phyloP scores from a whole-genome alignment of 2,113 vertebrate genomes.

The Cinclus cinclus region DNA sequence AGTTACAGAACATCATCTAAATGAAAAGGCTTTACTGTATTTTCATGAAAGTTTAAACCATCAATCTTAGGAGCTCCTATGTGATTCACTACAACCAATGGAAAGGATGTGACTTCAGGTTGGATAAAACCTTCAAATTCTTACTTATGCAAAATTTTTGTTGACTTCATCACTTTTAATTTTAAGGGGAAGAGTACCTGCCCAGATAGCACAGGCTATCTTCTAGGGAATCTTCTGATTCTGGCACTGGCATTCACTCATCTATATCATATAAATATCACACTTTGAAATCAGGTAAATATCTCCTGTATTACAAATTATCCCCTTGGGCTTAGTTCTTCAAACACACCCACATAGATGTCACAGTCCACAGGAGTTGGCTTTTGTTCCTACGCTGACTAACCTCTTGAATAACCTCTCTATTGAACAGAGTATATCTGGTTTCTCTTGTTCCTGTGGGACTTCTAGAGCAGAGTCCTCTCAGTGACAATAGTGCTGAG shows the following conservation, averaged over 20 bases:
- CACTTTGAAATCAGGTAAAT: background rate
- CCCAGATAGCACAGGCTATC: background rate
- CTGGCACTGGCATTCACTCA: background rate
- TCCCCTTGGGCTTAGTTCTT: background rate
- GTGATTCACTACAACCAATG: background rate
- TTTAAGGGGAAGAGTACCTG: background rate
- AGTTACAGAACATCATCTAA: background rate
- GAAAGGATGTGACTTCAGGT: background rate
- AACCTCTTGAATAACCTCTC: background rate
- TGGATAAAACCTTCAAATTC: background rate
- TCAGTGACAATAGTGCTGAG: background rate
- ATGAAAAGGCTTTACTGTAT: slow-evolving; percentile 22
- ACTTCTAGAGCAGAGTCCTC: background rate
- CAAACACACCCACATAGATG: background rate
- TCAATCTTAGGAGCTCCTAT: background rate
- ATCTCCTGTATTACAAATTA: background rate
- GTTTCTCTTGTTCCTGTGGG: background rate
- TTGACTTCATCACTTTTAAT: background rate
- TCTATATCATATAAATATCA: background rate
- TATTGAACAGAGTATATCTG: background rate
- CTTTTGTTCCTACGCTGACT: background rate
- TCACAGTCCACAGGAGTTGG: background rate
- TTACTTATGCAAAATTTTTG: background rate
- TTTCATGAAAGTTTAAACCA: background rate
- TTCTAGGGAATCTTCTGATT: background rate